phyloP scores from a whole-genome alignment of 2,113 vertebrate species.

The Xiphophorus couchianus region DNA sequence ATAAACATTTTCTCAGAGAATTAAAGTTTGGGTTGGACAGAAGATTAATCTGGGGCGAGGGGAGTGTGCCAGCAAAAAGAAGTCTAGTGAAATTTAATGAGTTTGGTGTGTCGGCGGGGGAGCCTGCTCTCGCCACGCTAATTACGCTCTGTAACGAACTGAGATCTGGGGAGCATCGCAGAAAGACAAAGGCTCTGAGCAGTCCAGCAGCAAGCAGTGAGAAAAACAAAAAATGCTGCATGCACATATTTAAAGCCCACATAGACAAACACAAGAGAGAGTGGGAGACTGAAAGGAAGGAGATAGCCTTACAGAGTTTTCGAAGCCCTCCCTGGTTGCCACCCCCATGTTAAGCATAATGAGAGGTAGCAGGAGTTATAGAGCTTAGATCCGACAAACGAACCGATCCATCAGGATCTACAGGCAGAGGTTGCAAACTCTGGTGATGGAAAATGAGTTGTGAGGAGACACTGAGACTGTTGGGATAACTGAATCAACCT shows the following conservation, averaged over 20 bases:
- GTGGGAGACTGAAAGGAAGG: constrained; percentile 33
- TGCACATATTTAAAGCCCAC: constrained; percentile 60
- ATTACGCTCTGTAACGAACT: constrained; percentile 73
- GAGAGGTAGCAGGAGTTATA: constrained; percentile 50
- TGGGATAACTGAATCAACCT: constrained; percentile 62
- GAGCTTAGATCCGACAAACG: constrained; percentile 51
- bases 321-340: constrained; percentile 23
- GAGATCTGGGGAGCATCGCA: constrained; percentile 65
- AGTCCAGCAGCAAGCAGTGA: constrained; percentile 44
- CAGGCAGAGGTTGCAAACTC: constrained; percentile 30
- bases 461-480: constrained; percentile 37
- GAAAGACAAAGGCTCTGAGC: constrained; percentile 69
- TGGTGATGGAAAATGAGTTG: constrained; percentile 36
- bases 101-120: constrained; percentile 73
- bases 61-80: constrained; percentile 62
- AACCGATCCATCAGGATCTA: constrained; percentile 46
- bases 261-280: constrained; percentile 9
- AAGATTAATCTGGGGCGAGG: constrained; percentile 72
- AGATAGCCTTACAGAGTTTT: constrained; percentile 27
- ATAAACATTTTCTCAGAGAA: constrained; percentile 75
- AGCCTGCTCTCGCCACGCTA: constrained; percentile 64
- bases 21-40: constrained; percentile 68
- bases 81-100: constrained; percentile 77
- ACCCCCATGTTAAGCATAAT: constrained; percentile 57
- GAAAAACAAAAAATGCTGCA: constrained; percentile 62